These are phyloP conservation scores for Microcebus tavaratra DNA, from an alignment of 2,113 vertebrate species.

Conservation along the genomic window DNA sequence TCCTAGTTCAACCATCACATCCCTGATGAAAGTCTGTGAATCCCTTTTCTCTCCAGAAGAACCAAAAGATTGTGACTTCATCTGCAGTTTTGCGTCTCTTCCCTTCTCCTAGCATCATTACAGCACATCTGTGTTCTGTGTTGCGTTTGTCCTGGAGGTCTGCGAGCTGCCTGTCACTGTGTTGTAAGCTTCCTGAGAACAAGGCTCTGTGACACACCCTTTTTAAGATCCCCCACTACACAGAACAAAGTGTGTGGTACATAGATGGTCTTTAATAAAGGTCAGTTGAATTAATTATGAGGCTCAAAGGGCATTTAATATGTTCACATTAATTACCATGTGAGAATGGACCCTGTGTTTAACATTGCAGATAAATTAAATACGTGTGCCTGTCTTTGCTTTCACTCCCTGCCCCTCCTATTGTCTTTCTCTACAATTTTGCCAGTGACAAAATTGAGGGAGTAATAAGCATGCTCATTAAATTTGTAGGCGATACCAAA, in stretches of 20 bases:
- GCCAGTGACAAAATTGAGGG: neutral
- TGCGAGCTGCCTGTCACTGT: neutral
- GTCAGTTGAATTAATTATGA: neutral
- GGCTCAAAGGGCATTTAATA: neutral
- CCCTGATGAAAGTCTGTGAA: neutral
- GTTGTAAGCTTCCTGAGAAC: neutral
- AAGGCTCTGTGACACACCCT: no score
- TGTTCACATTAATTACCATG: neutral
- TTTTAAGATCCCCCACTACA: neutral
- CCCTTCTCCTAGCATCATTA: neutral
- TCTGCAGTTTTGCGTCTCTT: neutral
- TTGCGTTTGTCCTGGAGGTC: neutral
- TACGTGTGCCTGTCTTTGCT: neutral
- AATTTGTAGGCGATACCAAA: neutral
- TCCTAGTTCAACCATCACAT: neutral
- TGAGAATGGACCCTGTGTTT: neutral
- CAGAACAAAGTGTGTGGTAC: neutral
- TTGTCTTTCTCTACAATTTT: neutral
- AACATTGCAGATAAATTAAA: neutral
- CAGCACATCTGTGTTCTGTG: neutral
- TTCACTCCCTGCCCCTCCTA: neutral
- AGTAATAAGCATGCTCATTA: neutral
- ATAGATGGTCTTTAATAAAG: neutral
- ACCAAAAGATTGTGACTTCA: neutral
- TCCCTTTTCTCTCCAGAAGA: neutral